A percentile compares a stretch with the other conserved stretches of the same genome.
Evolutionary conservation across 2,797 vertebrate species (phyloP).

Genomic region (Pygocentrus nattereri): DNA sequence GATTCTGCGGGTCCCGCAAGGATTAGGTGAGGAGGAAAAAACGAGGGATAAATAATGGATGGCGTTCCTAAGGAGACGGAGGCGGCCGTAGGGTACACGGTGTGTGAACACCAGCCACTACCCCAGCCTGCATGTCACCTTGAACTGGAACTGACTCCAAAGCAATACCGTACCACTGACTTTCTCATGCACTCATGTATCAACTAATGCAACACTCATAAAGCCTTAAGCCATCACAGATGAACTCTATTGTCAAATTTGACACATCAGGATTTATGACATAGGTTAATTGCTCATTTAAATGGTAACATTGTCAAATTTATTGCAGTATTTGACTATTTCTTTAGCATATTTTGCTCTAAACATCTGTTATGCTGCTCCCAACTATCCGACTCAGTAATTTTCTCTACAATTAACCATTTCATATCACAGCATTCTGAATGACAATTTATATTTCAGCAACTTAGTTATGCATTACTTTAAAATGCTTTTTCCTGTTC

Average conservation of each 20-base stretch:
- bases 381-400: too few relatives aligned
- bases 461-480: too few relatives aligned
- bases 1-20: slow-evolving; percentile 59
- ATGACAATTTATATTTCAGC: too few relatives aligned
- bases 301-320: too few relatives aligned
- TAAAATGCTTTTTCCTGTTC: too few relatives aligned
- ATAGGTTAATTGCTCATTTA: background rate
- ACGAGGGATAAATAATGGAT: slow-evolving; percentile 75
- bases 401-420: too few relatives aligned
- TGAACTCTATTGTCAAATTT: background rate
- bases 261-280: background rate
- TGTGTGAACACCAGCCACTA: slow-evolving; percentile 55
- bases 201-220: background rate
- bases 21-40: slow-evolving; percentile 59
- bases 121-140: slow-evolving; percentile 45
- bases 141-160: slow-evolving; percentile 42
- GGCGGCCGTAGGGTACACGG: slow-evolving; percentile 53
- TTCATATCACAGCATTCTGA: too few relatives aligned
- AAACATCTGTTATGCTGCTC: too few relatives aligned
- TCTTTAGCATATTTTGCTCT: too few relatives aligned
- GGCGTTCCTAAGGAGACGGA: slow-evolving; percentile 62
- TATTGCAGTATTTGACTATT: too few relatives aligned
- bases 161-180: slow-evolving; percentile 29
- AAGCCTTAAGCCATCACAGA: background rate
- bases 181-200: slow-evolving; percentile 9